These are phyloP conservation scores for Odiellus spinosus DNA, from an alignment of 2,888 invertebrate species.

Conservation along the genomic window DNA sequence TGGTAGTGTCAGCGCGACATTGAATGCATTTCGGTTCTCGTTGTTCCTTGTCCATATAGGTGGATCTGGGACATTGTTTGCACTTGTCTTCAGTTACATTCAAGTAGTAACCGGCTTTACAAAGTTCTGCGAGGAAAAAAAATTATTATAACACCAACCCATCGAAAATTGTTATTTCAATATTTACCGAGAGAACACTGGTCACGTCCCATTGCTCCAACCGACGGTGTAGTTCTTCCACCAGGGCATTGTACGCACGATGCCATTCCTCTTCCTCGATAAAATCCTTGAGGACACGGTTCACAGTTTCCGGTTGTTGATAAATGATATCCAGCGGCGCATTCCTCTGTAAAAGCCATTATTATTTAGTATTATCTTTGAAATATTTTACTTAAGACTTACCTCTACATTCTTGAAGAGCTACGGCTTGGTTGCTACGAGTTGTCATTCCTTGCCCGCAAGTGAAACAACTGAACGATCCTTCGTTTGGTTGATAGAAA, in stretches of 20 bases:
- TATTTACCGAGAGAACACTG: constrained; percentile 71
- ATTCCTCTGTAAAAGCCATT: constrained; percentile 46
- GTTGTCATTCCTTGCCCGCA: constrained; percentile 87
- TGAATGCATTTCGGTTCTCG: constrained; percentile 62
- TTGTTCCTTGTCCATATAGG: constrained; percentile 74
- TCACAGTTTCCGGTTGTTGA: constrained; percentile 75
- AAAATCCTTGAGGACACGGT: constrained; percentile 75
- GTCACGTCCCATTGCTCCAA: constrained; percentile 65
- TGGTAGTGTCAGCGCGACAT: constrained; percentile 81
- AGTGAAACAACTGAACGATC: constrained; percentile 69
- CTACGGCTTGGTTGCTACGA: constrained; percentile 71
- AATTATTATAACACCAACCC: neutral
- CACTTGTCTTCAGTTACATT: constrained; percentile 69
- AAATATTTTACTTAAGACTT: constrained; percentile 1
- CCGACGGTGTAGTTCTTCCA: constrained; percentile 72
- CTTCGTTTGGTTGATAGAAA: constrained; percentile 78
- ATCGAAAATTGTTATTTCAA: neutral
- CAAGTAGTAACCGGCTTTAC: constrained; percentile 49
- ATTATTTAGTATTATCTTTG: neutral
- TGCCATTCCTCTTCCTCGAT: constrained; percentile 68
- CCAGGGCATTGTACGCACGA: constrained; percentile 66
- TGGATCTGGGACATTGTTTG: constrained; percentile 70
- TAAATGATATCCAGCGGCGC: constrained; percentile 37
- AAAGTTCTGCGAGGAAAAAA: constrained; percentile 32
- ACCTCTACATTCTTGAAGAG: constrained; percentile 30